These are phyloP conservation scores for pig (Sus scrofa) DNA, from an alignment of 2,113 vertebrate species.

Conservation along the genomic window T2T-Sscrofa CM000819.6:96540001-96540500, in stretches of 20 bases:
- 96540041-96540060: neutral
- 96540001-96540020: neutral
- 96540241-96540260: neutral
- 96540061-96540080: neutral
- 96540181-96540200: neutral
- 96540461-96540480: neutral
- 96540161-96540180: neutral
- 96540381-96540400: neutral
- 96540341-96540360: neutral
- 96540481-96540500: neutral
- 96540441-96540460: neutral
- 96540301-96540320: neutral
- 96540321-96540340: neutral
- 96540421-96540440: conserved; percentile 5
- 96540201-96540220: neutral
- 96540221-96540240: neutral
- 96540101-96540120: neutral
- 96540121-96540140: neutral
- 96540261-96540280: neutral
- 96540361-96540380: neutral
- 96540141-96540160: neutral
- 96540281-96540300: neutral
- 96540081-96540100: neutral
- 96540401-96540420: neutral
- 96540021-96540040: neutral